Conservation (phyloP, 2,797 vertebrate genomes). For the Lepus townsendii region DNA sequence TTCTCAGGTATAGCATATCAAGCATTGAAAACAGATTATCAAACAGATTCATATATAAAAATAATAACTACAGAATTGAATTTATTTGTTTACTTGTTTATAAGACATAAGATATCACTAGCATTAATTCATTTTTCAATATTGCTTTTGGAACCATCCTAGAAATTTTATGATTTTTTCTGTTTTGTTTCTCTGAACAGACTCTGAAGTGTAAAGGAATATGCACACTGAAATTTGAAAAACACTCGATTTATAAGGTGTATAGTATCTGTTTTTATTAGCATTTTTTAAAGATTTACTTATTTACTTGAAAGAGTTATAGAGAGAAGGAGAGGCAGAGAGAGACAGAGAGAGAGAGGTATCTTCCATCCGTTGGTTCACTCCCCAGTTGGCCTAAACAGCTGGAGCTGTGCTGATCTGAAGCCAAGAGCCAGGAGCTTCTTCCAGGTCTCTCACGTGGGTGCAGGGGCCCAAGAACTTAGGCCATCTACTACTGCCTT, state of each 20-base stretch:
- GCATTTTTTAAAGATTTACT: background rate
- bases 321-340: too few species aligned
- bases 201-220: conserved; percentile 5
- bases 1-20: conserved; percentile 23
- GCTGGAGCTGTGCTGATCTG: too few species aligned
- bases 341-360: too few species aligned
- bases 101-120: conserved; percentile 10
- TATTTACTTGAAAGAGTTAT: too few species aligned
- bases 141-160: conserved; percentile 3
- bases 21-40: background rate
- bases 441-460: too few species aligned
- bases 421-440: too few species aligned
- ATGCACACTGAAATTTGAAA: conserved; percentile 19
- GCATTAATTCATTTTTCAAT: conserved; percentile 29
- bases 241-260: background rate
- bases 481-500: too few species aligned
- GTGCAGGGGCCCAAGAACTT: too few species aligned
- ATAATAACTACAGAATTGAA: conserved; percentile 28
- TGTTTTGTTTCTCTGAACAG: conserved; percentile 49
- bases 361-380: too few species aligned
- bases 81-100: conserved; percentile 37
- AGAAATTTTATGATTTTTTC: conserved; percentile 10
- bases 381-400: too few species aligned
- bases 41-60: conserved; percentile 50
- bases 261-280: conserved; percentile 38